Base-by-base conservation (phyloP, 2,888 invertebrate species). In the Flexamia atlantica region DNA sequence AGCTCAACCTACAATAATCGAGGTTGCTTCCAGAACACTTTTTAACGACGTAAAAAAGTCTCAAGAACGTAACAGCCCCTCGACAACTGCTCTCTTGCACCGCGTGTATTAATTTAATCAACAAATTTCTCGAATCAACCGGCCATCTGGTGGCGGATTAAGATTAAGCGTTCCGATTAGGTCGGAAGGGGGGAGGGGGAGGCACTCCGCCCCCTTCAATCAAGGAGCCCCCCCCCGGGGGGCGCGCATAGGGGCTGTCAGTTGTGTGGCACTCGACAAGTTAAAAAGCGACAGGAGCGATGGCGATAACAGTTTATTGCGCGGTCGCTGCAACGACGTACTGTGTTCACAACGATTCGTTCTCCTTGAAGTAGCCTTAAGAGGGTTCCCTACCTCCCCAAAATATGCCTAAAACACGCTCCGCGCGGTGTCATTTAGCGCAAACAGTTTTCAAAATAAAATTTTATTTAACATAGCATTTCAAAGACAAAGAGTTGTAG, bases 111-210 rank as follows among this genome's bases (percentile, higher is more conserved):
- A 64, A 64, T 53, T 53, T 53, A 4, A 46, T 46, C 53, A 46
- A 46, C 46, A 53, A 53, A 53, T 64, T 64, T 64, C 64, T 64
- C 64, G 64, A 64, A 64, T 64, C 64, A 64, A 64, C 64, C 64
- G 64, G 30, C 64, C 64, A 64, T 64, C 64, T 64, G 64, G 64
- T 30, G 3, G 64, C 64, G 14, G 64, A 64, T 64, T 64, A 64
- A 64, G 64, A 64, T 64, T 64, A 64, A 64, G 64, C 28, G 64
- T 28, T 20, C 64, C 30, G 64, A 64, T 64, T 64, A 64, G 28
- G 64, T 64, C 64, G 64, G 64, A 64, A 64, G 30, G 60, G 40
- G 40, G 40, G 40, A 25, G 60, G 17, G 25, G 17, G 64, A 30
- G 64, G 64, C 64, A 30, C 30, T 28, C 64, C 64, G 3, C 53